Base-by-base conservation (phyloP, 2,888 invertebrate genomes). In the Macropis europaea region DNA sequence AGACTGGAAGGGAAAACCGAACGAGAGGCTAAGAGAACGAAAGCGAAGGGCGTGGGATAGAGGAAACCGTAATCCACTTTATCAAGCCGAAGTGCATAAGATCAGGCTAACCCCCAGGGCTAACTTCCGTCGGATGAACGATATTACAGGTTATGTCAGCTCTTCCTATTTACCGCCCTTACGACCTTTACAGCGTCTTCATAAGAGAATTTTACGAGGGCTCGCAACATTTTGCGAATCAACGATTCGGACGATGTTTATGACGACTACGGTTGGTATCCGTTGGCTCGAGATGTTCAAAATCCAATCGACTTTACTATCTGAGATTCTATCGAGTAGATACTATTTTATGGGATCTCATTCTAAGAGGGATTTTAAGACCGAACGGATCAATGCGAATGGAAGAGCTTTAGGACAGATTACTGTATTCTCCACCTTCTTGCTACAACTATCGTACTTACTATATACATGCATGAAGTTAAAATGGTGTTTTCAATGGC, bases 51-150 rank as follows among this genome's bases (percentile, higher is more conserved):
- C 42, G 60, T 42, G 61, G 40, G 19, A 54, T 48, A 42, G 61
- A 62, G 68, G 54, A 70, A 73, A 62, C 73, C 63, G 71, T 83
- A 86, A 86, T 85, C 81, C 79, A 82, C 85, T 87, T 87, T 85
- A 86, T 86, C 85, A 79, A 73, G 61, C 66, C 73, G 73, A 77
- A 86, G 81, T 84, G 84, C 84, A 84, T 79, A 84, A 84, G 86
- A 88, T 88, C 84, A 85, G 80, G 79, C 79, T 82, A 85, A 85
- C 78, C 77, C 71, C 47, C 72, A 56, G 53, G 74, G 68, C 73
- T 81, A 82, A 87, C 80, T 84, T 82, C 69, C 64, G 66, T 64
- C 59, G 82, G 81, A 86, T 85, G 81, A 85, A 84, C 83, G 84
- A 84, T 84, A 83, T 81, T 77, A 77, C 79, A 78, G 76, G 80